Base-by-base conservation (phyloP, 92 coral and sea anemone species). In the Umimayanthus kanabou region DNA sequence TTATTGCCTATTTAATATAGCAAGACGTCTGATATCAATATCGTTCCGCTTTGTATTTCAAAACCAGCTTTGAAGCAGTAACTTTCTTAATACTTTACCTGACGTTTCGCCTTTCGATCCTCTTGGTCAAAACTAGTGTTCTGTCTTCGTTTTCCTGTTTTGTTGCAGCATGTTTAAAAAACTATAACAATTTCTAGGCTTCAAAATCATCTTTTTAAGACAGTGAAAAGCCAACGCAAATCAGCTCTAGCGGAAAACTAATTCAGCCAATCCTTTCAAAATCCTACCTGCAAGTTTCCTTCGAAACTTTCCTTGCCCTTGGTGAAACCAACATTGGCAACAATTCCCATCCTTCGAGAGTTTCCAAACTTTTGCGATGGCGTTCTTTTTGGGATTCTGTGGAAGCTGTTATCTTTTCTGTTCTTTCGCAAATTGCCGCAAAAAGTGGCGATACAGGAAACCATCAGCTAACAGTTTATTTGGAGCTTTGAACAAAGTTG, bases 161-260 rank as follows among this genome's bases (percentile, higher is more conserved):
- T n/a, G n/a, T n/a, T n/a, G n/a, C n/a, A n/a, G n/a, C n/a, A n/a
- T n/a, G n/a, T n/a, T n/a, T n/a, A n/a, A n/a, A n/a, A n/a, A n/a
- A n/a, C n/a, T n/a, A n/a, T n/a, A 9, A 50, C 13, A 50, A 77
- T 18, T 77, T 77, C 64, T 77, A 20, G 81, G 65, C 39, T 47
- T 77, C 37, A 15, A 77, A 65, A 2, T 77, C 81, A 39, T 77
- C n/a, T 64, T 22, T 77, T 77, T 77, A 42, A 76, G 80, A 76
- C 80, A 39, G 61, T 76, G 61, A 76, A 76, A 76, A 43, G 80
- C 55, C 29, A 76, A 76, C 80, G 80, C 42, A 76, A 42, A 47
- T 43, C 39, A 42, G 18, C 80, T 76, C 55, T 30, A 76, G 80
- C 80, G 80, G 15, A 76, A 76, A 76, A 42, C 61, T 43, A 76